Evolutionary conservation across 2,888 invertebrate species (phyloP), one percentile per base, ranked within the genome.

Genomic region (Agrypnus murinus): DNA sequence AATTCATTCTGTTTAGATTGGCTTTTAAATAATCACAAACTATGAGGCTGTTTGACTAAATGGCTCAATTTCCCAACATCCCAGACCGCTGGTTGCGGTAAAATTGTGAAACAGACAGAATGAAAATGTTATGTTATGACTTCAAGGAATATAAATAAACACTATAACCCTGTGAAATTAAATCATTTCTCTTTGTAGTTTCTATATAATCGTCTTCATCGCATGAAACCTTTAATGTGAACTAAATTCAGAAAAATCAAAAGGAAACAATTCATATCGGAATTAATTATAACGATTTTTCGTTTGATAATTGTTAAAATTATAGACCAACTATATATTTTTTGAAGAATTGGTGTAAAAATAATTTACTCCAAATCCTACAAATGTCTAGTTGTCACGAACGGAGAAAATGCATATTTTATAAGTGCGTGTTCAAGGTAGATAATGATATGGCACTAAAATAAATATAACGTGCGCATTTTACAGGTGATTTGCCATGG

Each of bases 401-500:
- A 76, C 55, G 53, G 65, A 48, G 65, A 43, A 65, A 75, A 78
- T 80, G 74, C 75, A 81, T 81, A 81, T 80, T 81, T 81, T 77
- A 81, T 80, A 75, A 78, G 77, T 74, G 77, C 78, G 78, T 78
- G 79, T 77, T 75, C 75, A 68, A 77, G 73, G 65, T 71, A 78
- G 79, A 79, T 81, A 81, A 81, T 81, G 79, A 81, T 80, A 80
- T 74, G 77, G 78, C 78, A 74, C 77, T 79, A 79, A 81, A 80
- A 80, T 80, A 81, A 81, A 81, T 80, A 80, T 78, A 79, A 79
- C 75, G 78, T 77, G 78, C 77, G 76, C 78, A 78, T 77, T 80
- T 80, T 76, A 76, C 80, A 78, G 80, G 80, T 81, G 81, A 81
- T 81, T 81, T 81, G 78, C 80, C 78, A 79, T 81, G 81, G 81